Evolutionary conservation across 2,888 invertebrate species (phyloP), one percentile per base, ranked within the genome.

Genomic region (Ornithoptera priamus): DNA sequence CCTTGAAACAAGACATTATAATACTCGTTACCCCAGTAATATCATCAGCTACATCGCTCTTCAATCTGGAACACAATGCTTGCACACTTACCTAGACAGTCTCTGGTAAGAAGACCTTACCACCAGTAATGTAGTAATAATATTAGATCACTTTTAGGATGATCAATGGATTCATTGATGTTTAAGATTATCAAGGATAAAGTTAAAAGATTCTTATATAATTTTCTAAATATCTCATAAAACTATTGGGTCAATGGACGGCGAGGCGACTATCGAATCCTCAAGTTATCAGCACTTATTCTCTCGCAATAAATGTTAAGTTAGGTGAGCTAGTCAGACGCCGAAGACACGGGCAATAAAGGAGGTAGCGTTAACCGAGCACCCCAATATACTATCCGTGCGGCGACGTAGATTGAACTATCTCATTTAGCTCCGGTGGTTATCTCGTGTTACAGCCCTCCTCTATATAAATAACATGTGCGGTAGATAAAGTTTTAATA

Each of bases 371-470:
- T 22, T 58, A 65, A n/a, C 65, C 18, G 24, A 64, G 60, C 46
- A 58, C 62, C 67, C 67, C 67, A 61, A 67, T 67, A 50, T 68
- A 72, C 67, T 67, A 76, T 50, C 65, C 69, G 65, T 20, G 22
- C 57, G 78, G 74, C 75, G 83, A 85, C 84, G 76, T 79, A 78
- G 81, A 87, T 80, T 74, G 79, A 86, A 81, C 80, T 78, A 75
- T 75, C 82, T 86, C 85, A 86, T 87, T 88, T 85, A 85, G 82
- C 80, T 78, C 70, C 77, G 75, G 78, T 78, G 82, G 83, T 80
- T 82, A 80, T 78, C 81, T 65, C 78, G 72, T 72, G 73, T 75
- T 77, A 75, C 73, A 78, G 39, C 76, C 77, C 39, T 62, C 20
- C n/a, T 68, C 57, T 59, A 60, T 67, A 65, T 65, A 62, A 62